Evolutionary conservation across 2,797 vertebrate species (phyloP).

Genomic region (Tragelaphus eurycerus): DNA sequence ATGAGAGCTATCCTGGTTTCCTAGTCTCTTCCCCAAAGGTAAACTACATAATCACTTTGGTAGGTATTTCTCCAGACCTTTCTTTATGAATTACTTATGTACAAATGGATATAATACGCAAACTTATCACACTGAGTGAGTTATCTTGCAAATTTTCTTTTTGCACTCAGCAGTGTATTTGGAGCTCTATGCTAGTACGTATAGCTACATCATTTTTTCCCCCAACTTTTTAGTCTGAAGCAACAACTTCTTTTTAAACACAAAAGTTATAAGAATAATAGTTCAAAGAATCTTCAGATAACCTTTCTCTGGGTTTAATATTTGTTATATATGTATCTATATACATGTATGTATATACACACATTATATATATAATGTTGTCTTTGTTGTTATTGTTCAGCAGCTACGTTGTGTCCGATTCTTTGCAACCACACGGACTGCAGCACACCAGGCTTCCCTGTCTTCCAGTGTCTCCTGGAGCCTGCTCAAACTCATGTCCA

Average conservation of each 20-base stretch:
- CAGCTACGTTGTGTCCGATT: background rate
- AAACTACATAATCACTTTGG: background rate
- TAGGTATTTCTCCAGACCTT: background rate
- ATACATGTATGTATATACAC: background rate
- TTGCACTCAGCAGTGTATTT: background rate
- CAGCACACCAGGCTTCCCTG: background rate
- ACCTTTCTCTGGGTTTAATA: background rate
- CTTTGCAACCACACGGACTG: background rate
- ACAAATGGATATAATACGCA: background rate
- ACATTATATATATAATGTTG: background rate
- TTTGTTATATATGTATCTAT: background rate
- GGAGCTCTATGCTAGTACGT: background rate
- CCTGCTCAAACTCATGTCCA: background rate
- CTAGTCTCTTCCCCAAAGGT: background rate
- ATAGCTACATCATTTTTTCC: background rate
- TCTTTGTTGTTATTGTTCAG: background rate
- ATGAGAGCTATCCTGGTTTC: background rate
- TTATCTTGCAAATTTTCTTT: background rate
- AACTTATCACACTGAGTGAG: background rate
- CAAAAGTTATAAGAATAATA: background rate
- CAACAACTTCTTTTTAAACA: background rate
- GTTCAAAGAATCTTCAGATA: background rate
- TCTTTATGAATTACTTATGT: background rate
- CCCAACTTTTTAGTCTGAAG: background rate
- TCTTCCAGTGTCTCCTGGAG: background rate